Conservation (phyloP, 2,797 vertebrate species). For the Steatocranus sp. region DNA sequence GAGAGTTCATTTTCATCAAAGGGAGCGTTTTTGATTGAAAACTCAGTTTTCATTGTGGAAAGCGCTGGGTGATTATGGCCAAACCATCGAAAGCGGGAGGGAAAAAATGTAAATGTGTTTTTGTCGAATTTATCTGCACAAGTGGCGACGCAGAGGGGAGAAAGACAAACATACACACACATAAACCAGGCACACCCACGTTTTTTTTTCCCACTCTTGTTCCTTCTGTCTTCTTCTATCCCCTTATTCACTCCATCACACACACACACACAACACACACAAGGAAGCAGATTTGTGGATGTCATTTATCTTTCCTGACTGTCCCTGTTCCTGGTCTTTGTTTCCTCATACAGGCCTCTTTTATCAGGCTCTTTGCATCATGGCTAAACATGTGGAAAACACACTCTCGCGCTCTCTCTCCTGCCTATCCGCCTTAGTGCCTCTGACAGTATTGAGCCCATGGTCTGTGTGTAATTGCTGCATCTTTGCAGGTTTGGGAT, state of each 20-base stretch:
- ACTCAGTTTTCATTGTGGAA: neutral
- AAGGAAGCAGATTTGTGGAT: constrained; percentile 39
- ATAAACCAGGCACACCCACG: constrained; percentile 3
- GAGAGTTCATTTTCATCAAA: neutral
- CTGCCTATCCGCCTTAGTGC: constrained; percentile 42
- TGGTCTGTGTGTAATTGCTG: constrained; percentile 54
- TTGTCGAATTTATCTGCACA: constrained; percentile 9
- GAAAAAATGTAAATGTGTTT: neutral
- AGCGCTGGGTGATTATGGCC: neutral
- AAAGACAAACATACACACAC: constrained; percentile 12
- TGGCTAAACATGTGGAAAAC: constrained; percentile 32
- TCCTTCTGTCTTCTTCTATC: constrained; percentile 49
- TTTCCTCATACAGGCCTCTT: constrained; percentile 41
- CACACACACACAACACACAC: constrained; percentile 8
- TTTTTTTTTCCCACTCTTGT: constrained; percentile 44
- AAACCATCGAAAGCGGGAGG: neutral
- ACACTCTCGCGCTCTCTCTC: neutral
- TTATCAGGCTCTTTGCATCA: constrained; percentile 59
- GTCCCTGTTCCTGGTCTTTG: constrained; percentile 47
- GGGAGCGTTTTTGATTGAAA: neutral
- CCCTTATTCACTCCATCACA: constrained; percentile 46
- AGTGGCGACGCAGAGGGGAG: neutral
- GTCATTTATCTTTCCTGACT: constrained; percentile 42
- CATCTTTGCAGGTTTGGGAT: constrained; percentile 44
- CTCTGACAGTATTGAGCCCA: constrained; percentile 39